A percentile compares a stretch with the other conserved stretches of the same genome.
Conservation (phyloP, 2,113 vertebrate species). For the Thamnaconus septentrionalis region DNA sequence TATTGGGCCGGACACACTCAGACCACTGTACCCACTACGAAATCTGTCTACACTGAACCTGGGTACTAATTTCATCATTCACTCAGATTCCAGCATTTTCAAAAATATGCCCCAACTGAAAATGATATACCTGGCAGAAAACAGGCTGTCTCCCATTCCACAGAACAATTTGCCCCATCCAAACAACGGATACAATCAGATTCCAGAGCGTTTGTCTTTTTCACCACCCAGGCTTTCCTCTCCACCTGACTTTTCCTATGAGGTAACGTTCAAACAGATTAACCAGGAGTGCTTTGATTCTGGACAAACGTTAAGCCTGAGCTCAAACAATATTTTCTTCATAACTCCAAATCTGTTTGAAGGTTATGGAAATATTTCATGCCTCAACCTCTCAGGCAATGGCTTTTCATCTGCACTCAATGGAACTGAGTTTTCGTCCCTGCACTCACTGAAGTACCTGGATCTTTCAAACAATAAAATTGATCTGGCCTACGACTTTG, state of each 20-base stretch:
- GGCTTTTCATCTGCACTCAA: conserved; percentile 68
- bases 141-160: conserved; percentile 72
- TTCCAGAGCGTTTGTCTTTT: neutral
- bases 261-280: conserved; percentile 17
- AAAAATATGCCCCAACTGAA: conserved; percentile 53
- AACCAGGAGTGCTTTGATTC: conserved; percentile 70
- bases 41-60: conserved; percentile 73
- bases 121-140: conserved; percentile 80
- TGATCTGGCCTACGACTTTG: conserved; percentile 65
- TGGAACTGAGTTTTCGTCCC: conserved; percentile 68
- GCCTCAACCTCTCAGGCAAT: conserved; percentile 83
- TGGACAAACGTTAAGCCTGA: conserved; percentile 79
- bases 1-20: conserved; percentile 65
- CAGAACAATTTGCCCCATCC: neutral
- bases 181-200: neutral
- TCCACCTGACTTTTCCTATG: conserved; percentile 12
- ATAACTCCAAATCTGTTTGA: conserved; percentile 74
- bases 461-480: conserved; percentile 72
- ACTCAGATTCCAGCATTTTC: conserved; percentile 63
- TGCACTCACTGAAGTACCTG: conserved; percentile 74
- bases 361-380: conserved; percentile 70
- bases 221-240: neutral
- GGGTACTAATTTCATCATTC: conserved; percentile 80
- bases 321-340: conserved; percentile 81
- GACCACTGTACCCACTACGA: conserved; percentile 63